Evolutionary conservation across 1,140 invertebrate species (phyloP).

Genomic region (Phymastichus coffea): DNA sequence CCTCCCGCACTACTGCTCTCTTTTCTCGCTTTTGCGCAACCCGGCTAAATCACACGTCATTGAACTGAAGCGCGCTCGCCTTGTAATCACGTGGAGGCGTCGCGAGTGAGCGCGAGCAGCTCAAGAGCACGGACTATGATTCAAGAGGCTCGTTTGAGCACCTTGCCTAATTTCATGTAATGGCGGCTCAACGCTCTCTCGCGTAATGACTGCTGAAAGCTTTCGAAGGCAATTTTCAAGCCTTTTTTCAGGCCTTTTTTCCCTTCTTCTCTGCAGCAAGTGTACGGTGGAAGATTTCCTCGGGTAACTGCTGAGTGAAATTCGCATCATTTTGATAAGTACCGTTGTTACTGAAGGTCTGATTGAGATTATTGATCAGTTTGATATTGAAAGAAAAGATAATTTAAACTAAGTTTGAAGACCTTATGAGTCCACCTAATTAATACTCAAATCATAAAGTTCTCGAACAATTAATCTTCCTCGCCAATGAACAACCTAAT

Average conservation of each 20-base stretch:
- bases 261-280: background rate
- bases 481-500: too few species aligned
- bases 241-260: too few species aligned
- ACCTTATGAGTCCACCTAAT: too few species aligned
- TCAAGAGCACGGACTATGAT: background rate
- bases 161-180: conserved; percentile 6
- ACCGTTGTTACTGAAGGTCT: too few species aligned
- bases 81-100: conserved; percentile 1
- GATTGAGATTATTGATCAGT: too few species aligned
- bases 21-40: background rate
- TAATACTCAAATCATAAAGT: too few species aligned
- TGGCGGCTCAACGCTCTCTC: background rate
- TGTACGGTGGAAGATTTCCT: background rate
- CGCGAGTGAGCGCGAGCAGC: background rate
- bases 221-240: too few species aligned
- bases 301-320: too few species aligned
- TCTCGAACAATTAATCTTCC: too few species aligned
- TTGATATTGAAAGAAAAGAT: too few species aligned
- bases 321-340: too few species aligned
- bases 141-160: conserved; percentile 3
- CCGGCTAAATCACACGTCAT: conserved; percentile 1
- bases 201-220: background rate
- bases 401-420: too few species aligned
- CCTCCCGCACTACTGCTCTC: background rate
- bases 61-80: background rate